A percentile compares a stretch with the other conserved stretches of the same genome.
phyloP scores from a whole-genome alignment of 2,888 invertebrate genomes.

The Pollenia labialis region DNA sequence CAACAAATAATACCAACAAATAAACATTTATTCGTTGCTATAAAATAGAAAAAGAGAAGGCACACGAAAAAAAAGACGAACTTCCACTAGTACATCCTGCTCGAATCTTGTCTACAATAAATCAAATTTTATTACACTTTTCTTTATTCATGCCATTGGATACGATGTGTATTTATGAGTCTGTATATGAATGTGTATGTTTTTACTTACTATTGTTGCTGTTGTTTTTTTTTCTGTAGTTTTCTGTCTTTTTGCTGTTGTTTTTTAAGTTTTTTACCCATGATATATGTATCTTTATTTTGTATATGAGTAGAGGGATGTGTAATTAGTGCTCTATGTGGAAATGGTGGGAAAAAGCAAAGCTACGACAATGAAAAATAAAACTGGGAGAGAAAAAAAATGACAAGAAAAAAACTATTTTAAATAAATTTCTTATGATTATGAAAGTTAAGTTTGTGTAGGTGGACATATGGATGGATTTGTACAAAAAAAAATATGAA shows the following conservation, averaged over 20 bases:
- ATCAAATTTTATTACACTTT: conserved; percentile 85
- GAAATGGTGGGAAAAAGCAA: conserved; percentile 50
- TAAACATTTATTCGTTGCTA: conserved; percentile 53
- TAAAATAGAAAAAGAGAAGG: conserved; percentile 28
- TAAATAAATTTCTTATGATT: conserved; percentile 72
- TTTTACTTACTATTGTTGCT: background rate
- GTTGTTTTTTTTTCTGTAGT: conserved; percentile 19
- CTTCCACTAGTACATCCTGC: conserved; percentile 79
- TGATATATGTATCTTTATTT: conserved; percentile 49
- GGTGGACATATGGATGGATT: conserved; percentile 72
- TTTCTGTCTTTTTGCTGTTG: conserved; percentile 15
- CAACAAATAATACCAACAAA: conserved; percentile 53
- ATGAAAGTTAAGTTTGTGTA: conserved; percentile 54
- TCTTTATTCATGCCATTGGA: conserved; percentile 82
- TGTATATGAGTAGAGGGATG: conserved; percentile 57
- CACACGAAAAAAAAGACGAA: conserved; percentile 65
- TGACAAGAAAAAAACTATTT: conserved; percentile 58
- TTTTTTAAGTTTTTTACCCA: conserved; percentile 22
- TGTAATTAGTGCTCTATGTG: conserved; percentile 68
- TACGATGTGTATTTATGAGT: conserved; percentile 70
- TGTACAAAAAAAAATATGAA: conserved; percentile 34
- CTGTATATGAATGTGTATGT: conserved; percentile 46
- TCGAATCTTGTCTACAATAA: conserved; percentile 84
- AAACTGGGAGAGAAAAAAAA: conserved; percentile 11
- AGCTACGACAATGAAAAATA: conserved; percentile 34